Evolutionary conservation across 2,888 invertebrate species (phyloP).

Genomic region (Folsomia manolachei): DNA sequence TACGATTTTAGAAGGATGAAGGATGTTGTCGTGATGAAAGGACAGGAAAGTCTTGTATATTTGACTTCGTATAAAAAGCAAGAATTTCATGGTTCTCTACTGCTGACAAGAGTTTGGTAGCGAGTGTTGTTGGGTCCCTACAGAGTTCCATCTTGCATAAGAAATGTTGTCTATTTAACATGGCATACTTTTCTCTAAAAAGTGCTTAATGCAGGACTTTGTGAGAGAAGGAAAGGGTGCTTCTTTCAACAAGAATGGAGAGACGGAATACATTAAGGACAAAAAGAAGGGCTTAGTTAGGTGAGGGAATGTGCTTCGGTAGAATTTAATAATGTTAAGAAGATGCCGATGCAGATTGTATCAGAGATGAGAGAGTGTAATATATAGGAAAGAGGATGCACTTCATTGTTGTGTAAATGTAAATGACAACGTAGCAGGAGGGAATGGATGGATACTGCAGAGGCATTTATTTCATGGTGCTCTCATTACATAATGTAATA

Average conservation of each 20-base stretch:
- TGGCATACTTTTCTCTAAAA: neutral
- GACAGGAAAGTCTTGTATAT: neutral
- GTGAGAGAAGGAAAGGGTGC: neutral
- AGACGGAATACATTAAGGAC: constrained; percentile 14
- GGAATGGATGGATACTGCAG: too few species aligned
- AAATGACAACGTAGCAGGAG: too few species aligned
- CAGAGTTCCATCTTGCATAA: too few species aligned
- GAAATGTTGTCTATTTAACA: too few species aligned
- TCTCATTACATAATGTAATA: neutral
- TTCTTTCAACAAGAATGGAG: constrained; percentile 6
- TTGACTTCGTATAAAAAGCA: neutral
- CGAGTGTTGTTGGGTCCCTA: too few species aligned
- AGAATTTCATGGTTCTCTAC: too few species aligned
- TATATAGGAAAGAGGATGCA: neutral
- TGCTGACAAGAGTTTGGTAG: too few species aligned
- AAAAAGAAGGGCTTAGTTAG: neutral
- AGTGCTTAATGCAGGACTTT: neutral
- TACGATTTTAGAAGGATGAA: too few species aligned
- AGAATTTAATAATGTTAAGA: constrained; percentile 1
- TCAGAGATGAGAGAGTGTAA: neutral
- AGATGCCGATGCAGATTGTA: neutral
- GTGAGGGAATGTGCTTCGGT: neutral
- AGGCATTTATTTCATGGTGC: neutral
- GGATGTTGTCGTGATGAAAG: neutral
- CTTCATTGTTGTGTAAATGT: neutral